These are phyloP conservation scores for Protobothrops mucrosquamatus DNA, from an alignment of 2,113 vertebrate species.

Conservation along the genomic window DNA sequence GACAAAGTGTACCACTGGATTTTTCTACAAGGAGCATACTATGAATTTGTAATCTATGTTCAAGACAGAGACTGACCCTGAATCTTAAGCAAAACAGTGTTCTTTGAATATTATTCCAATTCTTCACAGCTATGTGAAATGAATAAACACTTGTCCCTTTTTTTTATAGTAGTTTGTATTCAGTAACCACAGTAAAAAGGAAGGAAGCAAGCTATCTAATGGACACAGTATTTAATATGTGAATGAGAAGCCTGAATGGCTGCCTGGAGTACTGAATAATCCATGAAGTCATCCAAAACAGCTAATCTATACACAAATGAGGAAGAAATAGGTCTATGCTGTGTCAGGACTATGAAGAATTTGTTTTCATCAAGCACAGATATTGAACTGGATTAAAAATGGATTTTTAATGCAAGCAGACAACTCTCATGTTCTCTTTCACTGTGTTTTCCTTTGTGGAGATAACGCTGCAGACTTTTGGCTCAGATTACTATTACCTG, in stretches of 20 bases:
- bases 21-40: background rate
- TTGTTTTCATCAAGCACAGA: slow-evolving; percentile 4
- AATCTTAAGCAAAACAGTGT: slow-evolving; percentile 2
- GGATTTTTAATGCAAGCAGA: background rate
- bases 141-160: slow-evolving; percentile 30
- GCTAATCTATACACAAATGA: slow-evolving; percentile 5
- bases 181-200: background rate
- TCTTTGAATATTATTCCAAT: slow-evolving; percentile 15
- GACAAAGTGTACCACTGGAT: slow-evolving; percentile 2
- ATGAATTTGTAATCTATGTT: slow-evolving; percentile 13
- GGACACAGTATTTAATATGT: slow-evolving; percentile 26
- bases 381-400: slow-evolving; percentile 21
- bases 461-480: background rate
- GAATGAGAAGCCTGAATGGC: slow-evolving; percentile 19
- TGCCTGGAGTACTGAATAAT: slow-evolving; percentile 11
- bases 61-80: slow-evolving; percentile 16
- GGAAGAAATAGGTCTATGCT: slow-evolving; percentile 24
- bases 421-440: background rate
- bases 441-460: background rate
- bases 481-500: background rate
- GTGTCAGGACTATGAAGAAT: slow-evolving; percentile 13
- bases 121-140: slow-evolving; percentile 18
- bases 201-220: background rate
- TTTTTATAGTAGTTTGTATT: background rate
- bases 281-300: slow-evolving; percentile 35